Evolutionary conservation across 2,113 vertebrate species (phyloP), one percentile per base, ranked within the genome.

Genomic region (Hemiscyllium ocellatum): DNA sequence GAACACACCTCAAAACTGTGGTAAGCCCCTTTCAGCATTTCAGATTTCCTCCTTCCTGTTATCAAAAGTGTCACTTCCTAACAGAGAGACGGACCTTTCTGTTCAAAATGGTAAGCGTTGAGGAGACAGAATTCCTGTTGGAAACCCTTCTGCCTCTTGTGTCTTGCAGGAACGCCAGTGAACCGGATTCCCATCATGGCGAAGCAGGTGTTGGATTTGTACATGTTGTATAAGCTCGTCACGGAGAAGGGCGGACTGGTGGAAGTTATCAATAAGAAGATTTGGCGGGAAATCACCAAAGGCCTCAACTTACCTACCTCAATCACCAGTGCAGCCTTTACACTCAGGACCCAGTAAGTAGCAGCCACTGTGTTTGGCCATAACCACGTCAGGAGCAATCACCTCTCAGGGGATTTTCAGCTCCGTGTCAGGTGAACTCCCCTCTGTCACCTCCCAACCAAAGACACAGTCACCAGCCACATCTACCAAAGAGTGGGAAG

Each of bases 181-280:
- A 99, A 99, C 96, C 98, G 99, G 65, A 99, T 99, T 96, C 99
- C 99, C 96, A 99, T 99, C 96, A 99, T 99, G 99, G 99, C 99
- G 52, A 99, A 99, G 97, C 99, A 99, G 97, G 98, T 99, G 96
- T 97, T 99, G 96, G 99, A 99, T 96, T 98, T 99, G 72, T 99
- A 99, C 96, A 98, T 98, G 97, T 98, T 99, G 0, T 99, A 99
- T 96, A 99, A 99, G 96, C 98, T 99, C 90, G 99, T 99, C 97
- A 99, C 99, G 0, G 99, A 99, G 96, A 99, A 99, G 95, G 99
- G 99, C 0, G 99, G 99, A 15, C 97, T 99, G 97, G 99, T 99
- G 96, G 99, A 99, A 96, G 99, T 99, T 83, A 99, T 99, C 97
- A 99, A 99, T 97, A 99, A 99, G 97, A 99, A 99, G 97, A 99